Percentiles rank a stretch among this genome's conserved stretches.
phyloP scores from a whole-genome alignment of 2,797 vertebrate species.

The Nannoperca obscura region DNA sequence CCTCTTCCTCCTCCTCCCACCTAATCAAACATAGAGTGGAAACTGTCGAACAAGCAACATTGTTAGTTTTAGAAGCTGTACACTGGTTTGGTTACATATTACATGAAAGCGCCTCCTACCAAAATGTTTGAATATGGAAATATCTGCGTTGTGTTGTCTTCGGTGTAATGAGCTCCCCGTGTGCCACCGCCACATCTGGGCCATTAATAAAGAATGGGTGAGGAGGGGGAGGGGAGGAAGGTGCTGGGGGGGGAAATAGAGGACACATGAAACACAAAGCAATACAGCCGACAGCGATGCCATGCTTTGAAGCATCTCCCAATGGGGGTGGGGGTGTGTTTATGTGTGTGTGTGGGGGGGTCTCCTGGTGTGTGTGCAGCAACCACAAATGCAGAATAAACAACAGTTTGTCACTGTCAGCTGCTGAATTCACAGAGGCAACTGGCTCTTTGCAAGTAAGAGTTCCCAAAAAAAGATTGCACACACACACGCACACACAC shows the following conservation, averaged over 20 bases:
- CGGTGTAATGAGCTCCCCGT: conserved; percentile 73
- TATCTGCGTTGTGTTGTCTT: conserved; percentile 72
- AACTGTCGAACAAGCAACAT: conserved; percentile 66
- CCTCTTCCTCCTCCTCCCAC: conserved; percentile 28
- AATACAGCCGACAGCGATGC: conserved; percentile 62
- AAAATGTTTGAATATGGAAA: conserved; percentile 78
- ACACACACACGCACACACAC: conserved; percentile 4
- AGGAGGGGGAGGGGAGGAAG: background rate
- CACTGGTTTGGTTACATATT: conserved; percentile 63
- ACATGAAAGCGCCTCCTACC: conserved; percentile 75
- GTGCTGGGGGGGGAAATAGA: conserved; percentile 49
- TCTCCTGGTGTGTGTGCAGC: conserved; percentile 36
- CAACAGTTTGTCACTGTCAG: conserved; percentile 68
- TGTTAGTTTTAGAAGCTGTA: conserved; percentile 66
- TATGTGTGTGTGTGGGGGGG: too few relatives aligned
- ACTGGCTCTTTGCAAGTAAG: conserved; percentile 50
- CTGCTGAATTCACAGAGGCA: conserved; percentile 63
- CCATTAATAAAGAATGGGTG: conserved; percentile 76
- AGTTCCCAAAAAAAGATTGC: conserved; percentile 39
- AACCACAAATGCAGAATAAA: conserved; percentile 56
- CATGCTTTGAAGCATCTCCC: conserved; percentile 70
- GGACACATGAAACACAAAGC: conserved; percentile 70
- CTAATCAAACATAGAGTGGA: conserved; percentile 63
- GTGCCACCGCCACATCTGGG: conserved; percentile 74
- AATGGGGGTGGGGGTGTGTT: conserved; percentile 37